Evolutionary conservation across 2,113 vertebrate species (phyloP).

Genomic region (Bucco capensis): DNA sequence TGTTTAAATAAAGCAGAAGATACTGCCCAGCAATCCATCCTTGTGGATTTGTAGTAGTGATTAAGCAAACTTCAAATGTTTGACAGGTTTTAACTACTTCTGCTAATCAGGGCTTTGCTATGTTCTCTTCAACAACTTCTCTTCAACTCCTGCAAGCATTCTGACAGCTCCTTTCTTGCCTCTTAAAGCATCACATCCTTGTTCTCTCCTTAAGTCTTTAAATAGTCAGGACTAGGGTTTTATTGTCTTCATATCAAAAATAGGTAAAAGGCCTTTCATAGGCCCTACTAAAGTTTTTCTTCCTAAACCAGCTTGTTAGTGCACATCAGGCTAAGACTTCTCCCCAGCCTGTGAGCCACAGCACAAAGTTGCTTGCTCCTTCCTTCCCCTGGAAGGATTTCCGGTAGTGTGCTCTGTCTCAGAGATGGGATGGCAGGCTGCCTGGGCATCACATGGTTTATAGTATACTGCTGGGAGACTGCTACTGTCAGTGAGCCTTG

Average conservation of each 20-base stretch:
- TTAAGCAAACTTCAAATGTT: not conserved
- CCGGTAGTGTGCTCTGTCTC: not conserved
- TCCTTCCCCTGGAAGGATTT: not conserved
- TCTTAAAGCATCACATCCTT: not conserved
- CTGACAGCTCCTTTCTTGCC: not conserved
- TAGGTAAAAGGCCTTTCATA: not conserved
- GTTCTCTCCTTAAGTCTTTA: not conserved
- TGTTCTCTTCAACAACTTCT: not conserved
- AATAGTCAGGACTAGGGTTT: not conserved
- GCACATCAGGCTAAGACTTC: rapidly evolving
- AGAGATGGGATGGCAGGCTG: not conserved
- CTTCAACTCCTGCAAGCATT: not conserved
- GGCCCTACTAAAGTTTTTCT: not conserved
- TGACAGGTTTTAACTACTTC: not conserved
- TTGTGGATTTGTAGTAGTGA: not conserved
- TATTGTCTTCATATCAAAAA: not conserved
- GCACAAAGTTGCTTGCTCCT: no score
- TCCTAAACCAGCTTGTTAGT: not conserved
- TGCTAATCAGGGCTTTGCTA: not conserved
- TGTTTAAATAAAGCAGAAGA: not conserved
- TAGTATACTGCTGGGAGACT: not conserved
- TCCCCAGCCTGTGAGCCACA: not conserved
- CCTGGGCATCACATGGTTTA: not conserved
- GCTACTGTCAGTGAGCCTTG: not conserved
- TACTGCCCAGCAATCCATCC: not conserved